Base-by-base conservation (phyloP, 2,113 vertebrate species). In the Eonycteris spelaea region DNA sequence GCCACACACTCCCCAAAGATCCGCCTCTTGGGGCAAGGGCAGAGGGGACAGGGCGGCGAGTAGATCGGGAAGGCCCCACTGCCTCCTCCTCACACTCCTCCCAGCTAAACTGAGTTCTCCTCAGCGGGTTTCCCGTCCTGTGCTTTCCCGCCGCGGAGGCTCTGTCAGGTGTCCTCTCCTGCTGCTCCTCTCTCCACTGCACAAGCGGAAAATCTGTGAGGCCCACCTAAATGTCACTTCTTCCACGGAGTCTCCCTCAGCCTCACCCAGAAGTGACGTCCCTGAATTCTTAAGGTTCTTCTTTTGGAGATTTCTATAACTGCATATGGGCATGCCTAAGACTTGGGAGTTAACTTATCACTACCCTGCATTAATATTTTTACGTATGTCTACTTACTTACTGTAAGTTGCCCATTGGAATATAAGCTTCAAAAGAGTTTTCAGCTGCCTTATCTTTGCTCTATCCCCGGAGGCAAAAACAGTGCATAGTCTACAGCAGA, bases 351-450 rank as follows among this genome's bases (percentile, higher is more conserved):
- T 74, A 61, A 92, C 74, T 80, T 75, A 75, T 38, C 57, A 65
- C 45, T 79, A 71, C 38, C 45, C 65, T 73, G 57, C 33, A 22
- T 4, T 33, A 11, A 70, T 24, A 48, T 71, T 57, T 59, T n/a
- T 74, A 38, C 9, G 1, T 18, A 63, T 53, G 21, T 80, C 68
- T 28, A n/a, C 22, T 91, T 79, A 40, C 55, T 89, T 74, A 70
- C 63, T 73, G 0, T 85, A 74, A 87, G 12, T 61, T 92, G 75
- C 51, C n/a, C 71, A 63, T 16, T 22, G 91, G 61, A 65, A 6
- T 40, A 82, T 21, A 83, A 89, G 28, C n/a, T 67, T 35, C 83
- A 84, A 59, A 90, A 70, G 45, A 63, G 87, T 24, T 65, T 73
- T 65, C 33, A 4, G 73, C 53, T 51, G n/a, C 65, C 45, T 83